A percentile compares a stretch with the other conserved stretches of the same genome.
Conservation (phyloP, 2,113 vertebrate genomes). For the Piliocolobus tephrosceles region DNA sequence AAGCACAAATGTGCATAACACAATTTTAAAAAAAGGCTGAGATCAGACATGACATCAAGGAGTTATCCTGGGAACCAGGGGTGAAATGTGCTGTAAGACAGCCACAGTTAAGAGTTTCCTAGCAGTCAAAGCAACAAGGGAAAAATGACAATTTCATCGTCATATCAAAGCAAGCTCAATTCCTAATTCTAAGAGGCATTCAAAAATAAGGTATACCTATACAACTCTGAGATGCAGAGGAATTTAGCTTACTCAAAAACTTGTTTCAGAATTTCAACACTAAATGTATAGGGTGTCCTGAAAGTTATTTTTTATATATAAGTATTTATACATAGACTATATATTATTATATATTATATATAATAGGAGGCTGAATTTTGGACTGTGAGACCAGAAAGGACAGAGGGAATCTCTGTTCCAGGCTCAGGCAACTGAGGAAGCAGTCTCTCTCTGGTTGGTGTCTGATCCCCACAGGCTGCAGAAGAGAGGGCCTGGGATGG, state of each 20-base stretch:
- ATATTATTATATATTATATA: no score
- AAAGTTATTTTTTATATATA: not conserved
- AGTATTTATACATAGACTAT: no score
- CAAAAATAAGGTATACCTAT: not conserved
- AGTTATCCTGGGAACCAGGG: not conserved
- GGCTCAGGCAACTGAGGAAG: not conserved
- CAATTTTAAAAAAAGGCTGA: not conserved
- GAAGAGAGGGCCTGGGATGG: not conserved
- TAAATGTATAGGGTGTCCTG: not conserved
- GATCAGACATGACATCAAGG: not conserved
- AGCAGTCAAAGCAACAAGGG: not conserved
- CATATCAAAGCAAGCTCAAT: not conserved
- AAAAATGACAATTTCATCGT: not conserved
- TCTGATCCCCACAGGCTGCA: not conserved
- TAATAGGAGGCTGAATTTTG: not conserved
- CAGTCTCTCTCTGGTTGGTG: no score
- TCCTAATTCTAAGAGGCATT: not conserved
- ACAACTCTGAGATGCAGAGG: not conserved
- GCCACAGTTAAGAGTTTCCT: not conserved
- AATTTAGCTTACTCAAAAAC: not conserved
- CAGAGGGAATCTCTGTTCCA: no score
- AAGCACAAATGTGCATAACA: not conserved
- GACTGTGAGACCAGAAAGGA: not conserved
- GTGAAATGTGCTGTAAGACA: not conserved
- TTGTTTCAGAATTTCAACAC: not conserved